These are phyloP conservation scores for Odontocolon sp. DNA, from an alignment of 2,888 invertebrate species.

Conservation along the genomic window DNA sequence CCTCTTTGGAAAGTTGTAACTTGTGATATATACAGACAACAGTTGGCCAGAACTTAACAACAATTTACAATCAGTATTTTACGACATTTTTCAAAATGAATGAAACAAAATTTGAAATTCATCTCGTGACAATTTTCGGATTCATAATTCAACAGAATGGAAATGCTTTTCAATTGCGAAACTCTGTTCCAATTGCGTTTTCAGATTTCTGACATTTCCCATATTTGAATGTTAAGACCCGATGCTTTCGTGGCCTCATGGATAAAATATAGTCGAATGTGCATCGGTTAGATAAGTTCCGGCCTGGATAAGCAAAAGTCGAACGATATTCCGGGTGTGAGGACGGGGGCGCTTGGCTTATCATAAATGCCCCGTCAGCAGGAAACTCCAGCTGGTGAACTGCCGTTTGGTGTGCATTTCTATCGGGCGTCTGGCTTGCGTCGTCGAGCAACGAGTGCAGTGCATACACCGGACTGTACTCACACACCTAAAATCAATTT, in stretches of 20 bases:
- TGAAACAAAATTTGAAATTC: no score
- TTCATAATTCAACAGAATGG: no score
- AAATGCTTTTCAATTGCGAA: no score
- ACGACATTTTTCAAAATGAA: no score
- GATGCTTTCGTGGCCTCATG: no score
- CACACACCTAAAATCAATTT: conserved; percentile 22
- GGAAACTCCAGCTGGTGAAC: conserved; percentile 35
- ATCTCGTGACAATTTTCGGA: no score
- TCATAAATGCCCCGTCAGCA: conserved; percentile 63
- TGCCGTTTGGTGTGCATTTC: conserved; percentile 38
- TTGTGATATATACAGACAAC: no score
- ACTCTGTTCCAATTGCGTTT: no score
- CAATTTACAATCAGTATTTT: no score
- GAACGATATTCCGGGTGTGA: conserved; percentile 48
- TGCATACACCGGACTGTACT: conserved; percentile 29
- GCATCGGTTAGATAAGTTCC: conserved; percentile 39
- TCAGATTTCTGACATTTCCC: no score
- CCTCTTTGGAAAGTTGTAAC: neutral
- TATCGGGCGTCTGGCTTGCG: conserved; percentile 53
- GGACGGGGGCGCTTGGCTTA: conserved; percentile 45
- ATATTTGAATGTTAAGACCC: conserved; percentile 13
- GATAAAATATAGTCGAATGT: conserved; percentile 11
- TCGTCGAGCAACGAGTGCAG: conserved; percentile 42
- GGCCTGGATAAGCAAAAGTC: conserved; percentile 52
- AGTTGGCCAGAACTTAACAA: no score